Conservation (phyloP, 2,113 vertebrate genomes). For the Lontra canadensis region DNA sequence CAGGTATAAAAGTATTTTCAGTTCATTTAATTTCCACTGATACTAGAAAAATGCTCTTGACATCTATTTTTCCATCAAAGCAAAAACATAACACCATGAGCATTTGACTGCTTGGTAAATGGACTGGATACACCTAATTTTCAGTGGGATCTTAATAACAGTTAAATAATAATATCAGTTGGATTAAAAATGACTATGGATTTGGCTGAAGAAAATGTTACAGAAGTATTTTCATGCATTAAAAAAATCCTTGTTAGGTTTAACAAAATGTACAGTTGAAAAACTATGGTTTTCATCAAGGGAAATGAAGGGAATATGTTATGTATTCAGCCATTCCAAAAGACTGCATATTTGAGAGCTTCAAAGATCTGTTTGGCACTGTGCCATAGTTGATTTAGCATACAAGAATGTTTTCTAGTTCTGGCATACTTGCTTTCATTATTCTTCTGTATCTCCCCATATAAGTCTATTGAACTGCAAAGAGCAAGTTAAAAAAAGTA, state of each 20-base stretch:
- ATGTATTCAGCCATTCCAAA: neutral
- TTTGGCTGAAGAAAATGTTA: neutral
- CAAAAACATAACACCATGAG: neutral
- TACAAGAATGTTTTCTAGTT: neutral
- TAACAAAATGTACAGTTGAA: constrained; percentile 42
- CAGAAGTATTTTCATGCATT: neutral
- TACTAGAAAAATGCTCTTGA: neutral
- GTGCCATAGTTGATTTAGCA: neutral
- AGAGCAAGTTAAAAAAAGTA: neutral
- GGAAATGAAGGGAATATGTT: constrained; percentile 37
- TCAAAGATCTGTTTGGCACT: constrained; percentile 7
- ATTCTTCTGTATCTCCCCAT: constrained; percentile 23
- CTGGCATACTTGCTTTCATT: neutral
- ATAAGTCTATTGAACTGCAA: neutral
- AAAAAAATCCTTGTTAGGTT: neutral
- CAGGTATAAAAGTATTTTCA: neutral
- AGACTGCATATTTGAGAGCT: neutral
- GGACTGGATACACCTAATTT: neutral
- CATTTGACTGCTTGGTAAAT: neutral
- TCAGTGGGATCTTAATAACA: neutral
- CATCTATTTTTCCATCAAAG: neutral
- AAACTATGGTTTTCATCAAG: neutral
- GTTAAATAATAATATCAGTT: neutral
- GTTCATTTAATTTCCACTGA: neutral
- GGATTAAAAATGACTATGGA: neutral